Evolutionary conservation across 2,113 vertebrate species (phyloP), one percentile per base, ranked within the genome.

Genomic region (Marmota flaviventris): DNA sequence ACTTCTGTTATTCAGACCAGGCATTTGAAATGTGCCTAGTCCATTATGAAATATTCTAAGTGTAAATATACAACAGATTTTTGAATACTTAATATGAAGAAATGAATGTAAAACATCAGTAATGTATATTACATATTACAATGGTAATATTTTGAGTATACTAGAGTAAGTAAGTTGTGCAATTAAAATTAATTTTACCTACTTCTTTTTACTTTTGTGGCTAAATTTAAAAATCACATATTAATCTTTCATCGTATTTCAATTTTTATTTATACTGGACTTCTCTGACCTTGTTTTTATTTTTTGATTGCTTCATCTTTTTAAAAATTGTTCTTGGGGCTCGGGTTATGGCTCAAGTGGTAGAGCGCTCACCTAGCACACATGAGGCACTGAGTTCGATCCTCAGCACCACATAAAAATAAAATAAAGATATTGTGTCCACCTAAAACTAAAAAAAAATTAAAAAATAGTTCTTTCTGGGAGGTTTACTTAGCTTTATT

Each of bases 231-330:
- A 92, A 83, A 85, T 84, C 87, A 48, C 0, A 58, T 29, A 81
- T 18, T 51, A 51, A 20, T 27, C 20, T 56, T 88, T 8, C 8
- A 48, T 85, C 45, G 82, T 32, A 83, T 83, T 93, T 93, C 51
- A 87, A 25, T 87, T 83, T 88, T 45, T 32, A 67, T 20, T 78
- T 69, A 48, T 11, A 11, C 17, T 73, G 32, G 78, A 51, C 56
- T 67, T 85, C 34, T 85, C 75, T 63, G 82, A 72, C 34, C 48
- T 76, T 94, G 22, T 42, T 69, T 87, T 8, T 70, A 70, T 85
- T 89, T 93, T 93, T 86, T n/a, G 39, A 39, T 76, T 69, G 29
- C 14, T 81, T 89, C 48, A 91, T 39, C 51, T 61, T 94, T 88
- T 72, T 56, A 18, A 29, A 56, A 56, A 58, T 12, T 61, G 16